Evolutionary conservation across 2,113 vertebrate genomes (phyloP), one percentile per base, ranked within the genome.

Genomic region (Tinamus guttatus): DNA sequence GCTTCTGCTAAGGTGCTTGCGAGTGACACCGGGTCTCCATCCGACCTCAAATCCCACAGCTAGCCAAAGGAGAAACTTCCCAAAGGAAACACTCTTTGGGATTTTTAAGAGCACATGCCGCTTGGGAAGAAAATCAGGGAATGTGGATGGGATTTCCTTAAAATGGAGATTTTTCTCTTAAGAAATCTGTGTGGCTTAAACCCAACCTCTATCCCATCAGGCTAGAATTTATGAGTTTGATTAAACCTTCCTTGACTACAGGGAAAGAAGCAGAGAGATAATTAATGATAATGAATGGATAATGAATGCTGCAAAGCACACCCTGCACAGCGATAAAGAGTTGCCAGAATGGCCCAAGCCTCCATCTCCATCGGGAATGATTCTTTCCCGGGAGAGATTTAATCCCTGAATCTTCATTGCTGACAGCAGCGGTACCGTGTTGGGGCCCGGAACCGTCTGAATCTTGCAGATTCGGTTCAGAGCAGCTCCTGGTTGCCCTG

Each of bases 11-110:
- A 41, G 24, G 34, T 16, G 16, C 52, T 16, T 28, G 52, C 13
- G 34, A 4, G 3, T 2, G 9, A 22, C 10, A 3, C 24, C 0
- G 1, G 24, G 10, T n/a, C 78, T 69, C 34, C 43, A 40, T 38
- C 58, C 56, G 40, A n/a, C 65, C 6, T 67, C 52, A 47, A 30
- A 47, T 47, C 19, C 45, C 45, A 47, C 9, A 19, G 18, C n/a
- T 51, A 49, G 69, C 78, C 41, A 40, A 59, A 63, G 41, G 38
- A 76, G 73, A 86, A 93, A 60, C 38, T 36, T 77, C 85, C 87
- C 43, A 85, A 93, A 91, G 32, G 52, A 54, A 94, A 84, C 14
- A 36, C 81, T 78, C 64, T 56, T 43, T 30, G 54, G 73, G 88
- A 84, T 86, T 81, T 81, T 4, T 14, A 71, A 58, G 60, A 81